A percentile compares a stretch with the other conserved stretches of the same genome.
Evolutionary conservation across 2,888 invertebrate species (phyloP).

Genomic region (Euphydryas editha): DNA sequence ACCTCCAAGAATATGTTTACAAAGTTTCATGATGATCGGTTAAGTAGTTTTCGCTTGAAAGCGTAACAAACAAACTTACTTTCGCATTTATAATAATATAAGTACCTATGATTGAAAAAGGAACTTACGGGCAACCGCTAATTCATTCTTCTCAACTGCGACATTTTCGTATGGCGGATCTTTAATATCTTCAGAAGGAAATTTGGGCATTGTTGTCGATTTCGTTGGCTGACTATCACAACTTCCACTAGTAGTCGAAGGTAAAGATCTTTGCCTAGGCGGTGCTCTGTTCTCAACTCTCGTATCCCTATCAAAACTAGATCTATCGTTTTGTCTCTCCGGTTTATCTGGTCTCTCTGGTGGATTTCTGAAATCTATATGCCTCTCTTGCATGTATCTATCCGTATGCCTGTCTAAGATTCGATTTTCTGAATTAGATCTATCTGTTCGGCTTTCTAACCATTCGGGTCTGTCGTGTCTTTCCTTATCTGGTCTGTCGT

Average conservation of each 20-base stretch:
- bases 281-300: slow-evolving; percentile 66
- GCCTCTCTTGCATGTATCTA: slow-evolving; percentile 44
- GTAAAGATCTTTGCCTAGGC: slow-evolving; percentile 72
- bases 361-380: slow-evolving; percentile 55
- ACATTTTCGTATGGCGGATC: slow-evolving; percentile 77
- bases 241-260: slow-evolving; percentile 64
- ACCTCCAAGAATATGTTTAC: too few species aligned
- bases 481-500: slow-evolving; percentile 31
- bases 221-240: slow-evolving; percentile 76
- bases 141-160: slow-evolving; percentile 67
- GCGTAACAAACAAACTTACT: too few species aligned
- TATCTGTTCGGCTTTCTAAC: slow-evolving; percentile 41
- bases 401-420: slow-evolving; percentile 38
- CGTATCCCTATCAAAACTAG: slow-evolving; percentile 52
- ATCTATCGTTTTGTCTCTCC: slow-evolving; percentile 44
- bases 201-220: slow-evolving; percentile 84
- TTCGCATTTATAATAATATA: too few species aligned
- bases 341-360: slow-evolving; percentile 65
- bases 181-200: slow-evolving; percentile 73
- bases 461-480: slow-evolving; percentile 21
- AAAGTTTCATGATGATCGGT: too few species aligned
- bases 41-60: too few species aligned
- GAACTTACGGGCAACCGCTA: slow-evolving; percentile 71
- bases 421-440: slow-evolving; percentile 45
- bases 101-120: too few species aligned